A percentile compares a stretch with the other conserved stretches of the same genome.
These are phyloP conservation scores for Orycteropus afer DNA, from an alignment of 2,113 vertebrate species.

Conservation along the genomic window DNA sequence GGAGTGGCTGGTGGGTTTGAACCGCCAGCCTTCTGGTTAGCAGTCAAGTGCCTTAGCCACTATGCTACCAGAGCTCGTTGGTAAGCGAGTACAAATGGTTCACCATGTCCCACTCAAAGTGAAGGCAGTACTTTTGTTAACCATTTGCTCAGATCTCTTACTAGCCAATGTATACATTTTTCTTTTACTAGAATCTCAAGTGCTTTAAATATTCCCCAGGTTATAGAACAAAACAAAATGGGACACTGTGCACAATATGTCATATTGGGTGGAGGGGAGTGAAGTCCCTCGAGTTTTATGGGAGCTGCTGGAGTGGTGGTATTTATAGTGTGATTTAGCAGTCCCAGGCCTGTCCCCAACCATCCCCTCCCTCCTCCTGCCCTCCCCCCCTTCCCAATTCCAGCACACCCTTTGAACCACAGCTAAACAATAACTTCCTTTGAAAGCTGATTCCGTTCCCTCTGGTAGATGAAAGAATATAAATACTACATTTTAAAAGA, in stretches of 20 bases:
- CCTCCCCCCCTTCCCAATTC: neutral
- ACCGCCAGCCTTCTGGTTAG: too few relatives aligned
- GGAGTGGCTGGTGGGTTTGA: too few relatives aligned
- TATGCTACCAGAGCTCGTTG: too few relatives aligned
- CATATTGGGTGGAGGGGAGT: neutral
- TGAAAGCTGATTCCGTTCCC: neutral
- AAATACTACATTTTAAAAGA: constrained; percentile 45
- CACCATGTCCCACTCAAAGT: neutral
- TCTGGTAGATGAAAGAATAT: constrained; percentile 35
- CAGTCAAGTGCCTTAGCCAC: too few relatives aligned
- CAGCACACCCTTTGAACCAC: constrained; percentile 46
- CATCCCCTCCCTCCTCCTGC: rapidly evolving
- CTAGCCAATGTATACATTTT: neutral
- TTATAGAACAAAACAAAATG: neutral
- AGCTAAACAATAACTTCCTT: constrained; percentile 54
- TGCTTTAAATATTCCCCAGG: neutral
- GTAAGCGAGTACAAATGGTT: neutral
- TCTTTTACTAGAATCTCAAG: constrained; percentile 21
- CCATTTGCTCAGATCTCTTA: neutral
- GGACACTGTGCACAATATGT: neutral
- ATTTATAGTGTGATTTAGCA: constrained; percentile 34
- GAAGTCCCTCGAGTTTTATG: neutral
- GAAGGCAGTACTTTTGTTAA: neutral
- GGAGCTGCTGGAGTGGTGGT: neutral
- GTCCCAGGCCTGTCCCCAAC: too few relatives aligned